Evolutionary conservation across 37 sponge, comb jelly and placozoan genomes (phyloP), one percentile per base, ranked within the genome.

Genomic region (Amphimedon queenslandica): DNA sequence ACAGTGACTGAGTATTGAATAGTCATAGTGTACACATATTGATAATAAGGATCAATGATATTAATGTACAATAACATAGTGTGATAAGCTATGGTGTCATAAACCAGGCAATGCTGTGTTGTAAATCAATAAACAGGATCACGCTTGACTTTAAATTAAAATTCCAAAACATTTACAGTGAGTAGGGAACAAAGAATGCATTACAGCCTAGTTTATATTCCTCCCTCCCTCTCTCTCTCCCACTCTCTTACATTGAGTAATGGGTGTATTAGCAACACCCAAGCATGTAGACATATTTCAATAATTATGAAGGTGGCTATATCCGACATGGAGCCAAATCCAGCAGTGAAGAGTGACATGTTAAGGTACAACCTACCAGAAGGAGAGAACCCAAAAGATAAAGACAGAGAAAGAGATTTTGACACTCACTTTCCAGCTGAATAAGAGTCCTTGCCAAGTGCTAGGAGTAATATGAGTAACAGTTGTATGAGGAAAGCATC

Each of bases 401-500:
- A 31, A 4, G 33, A 61, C 47, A 32, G 21, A 33, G 39, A 67
- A 13, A 33, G 31, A 5, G 28, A 16, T 5, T 29, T 27, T 5
- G 39, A 31, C 29, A 38, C 27, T 27, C 40, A 81, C 82, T 74
- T 81, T 34, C 74, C 74, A 20, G 67, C 67, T 1, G 25, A 33
- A 33, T 57, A 73, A 2, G 67, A 64, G 42, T 81, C 82, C 29
- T 55, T 42, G 34, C 72, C 0, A 0, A 81, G 32, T 5, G 63
- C 40, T 39, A 37, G 73, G 27, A 72, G 32, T 0, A 65, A 25
- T 29, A 81, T 73, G 38, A 81, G 57, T 0, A 72, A 36, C 0
- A 73, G 25, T 4, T 81, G 82, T 34, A 73, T 55, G 30, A 39
- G 33, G 23, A 40, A 36, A 2, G 68, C 82, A 66, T 81, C 67